Conservation (phyloP, 1,140 invertebrate species). For the Brachionus calyciflorus region DNA sequence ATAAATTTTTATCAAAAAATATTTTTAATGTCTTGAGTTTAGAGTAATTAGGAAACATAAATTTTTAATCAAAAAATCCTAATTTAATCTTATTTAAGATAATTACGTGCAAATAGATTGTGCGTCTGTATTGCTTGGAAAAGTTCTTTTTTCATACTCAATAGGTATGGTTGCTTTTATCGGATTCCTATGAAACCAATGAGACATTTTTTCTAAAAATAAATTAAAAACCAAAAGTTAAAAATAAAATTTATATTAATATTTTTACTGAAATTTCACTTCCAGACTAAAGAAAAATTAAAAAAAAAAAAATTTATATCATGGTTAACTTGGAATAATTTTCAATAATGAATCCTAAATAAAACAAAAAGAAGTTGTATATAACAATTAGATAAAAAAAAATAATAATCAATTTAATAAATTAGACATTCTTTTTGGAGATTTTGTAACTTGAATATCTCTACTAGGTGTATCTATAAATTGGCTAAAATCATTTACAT, state of each 20-base stretch:
- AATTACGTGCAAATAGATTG: constrained; percentile 65
- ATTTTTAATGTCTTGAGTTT: too few species aligned
- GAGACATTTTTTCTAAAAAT: constrained; percentile 64
- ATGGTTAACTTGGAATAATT: too few species aligned
- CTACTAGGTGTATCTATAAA: neutral
- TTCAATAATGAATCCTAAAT: too few species aligned
- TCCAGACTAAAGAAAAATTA: too few species aligned
- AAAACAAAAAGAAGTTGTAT: too few species aligned
- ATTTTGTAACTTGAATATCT: neutral
- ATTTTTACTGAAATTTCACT: neutral
- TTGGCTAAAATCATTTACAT: neutral
- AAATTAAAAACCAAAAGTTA: neutral
- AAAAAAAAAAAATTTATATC: too few species aligned
- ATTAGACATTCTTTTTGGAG: neutral
- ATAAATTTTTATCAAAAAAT: too few species aligned
- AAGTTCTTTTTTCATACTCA: constrained; percentile 67
- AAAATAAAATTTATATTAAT: neutral
- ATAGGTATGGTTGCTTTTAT: constrained; percentile 67
- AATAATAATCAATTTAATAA: constrained; percentile 12
- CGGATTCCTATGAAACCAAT: constrained; percentile 73
- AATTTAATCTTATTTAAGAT: too few species aligned
- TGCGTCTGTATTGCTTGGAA: constrained; percentile 62
- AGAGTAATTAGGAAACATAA: neutral
- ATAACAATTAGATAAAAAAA: too few species aligned
- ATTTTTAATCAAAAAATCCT: constrained; percentile 20